Evolutionary conservation across 1,140 invertebrate genomes (phyloP).

Genomic region (Drosophila ercepeae): DNA sequence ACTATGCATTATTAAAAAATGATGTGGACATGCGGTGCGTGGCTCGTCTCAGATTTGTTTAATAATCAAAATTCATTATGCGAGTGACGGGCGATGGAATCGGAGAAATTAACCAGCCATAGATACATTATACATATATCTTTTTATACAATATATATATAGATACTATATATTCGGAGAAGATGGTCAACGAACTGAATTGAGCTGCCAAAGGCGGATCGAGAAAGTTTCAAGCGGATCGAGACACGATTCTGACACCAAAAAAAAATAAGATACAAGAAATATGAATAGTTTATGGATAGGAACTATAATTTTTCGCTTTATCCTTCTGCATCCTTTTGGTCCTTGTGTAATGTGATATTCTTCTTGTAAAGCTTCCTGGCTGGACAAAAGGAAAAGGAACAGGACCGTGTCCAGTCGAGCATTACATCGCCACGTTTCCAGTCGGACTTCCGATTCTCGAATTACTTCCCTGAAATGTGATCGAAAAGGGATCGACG

Average conservation of each 20-base stretch:
- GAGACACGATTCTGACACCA: conserved; percentile 68
- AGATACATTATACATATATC: conserved; percentile 25
- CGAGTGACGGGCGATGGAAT: conserved; percentile 33
- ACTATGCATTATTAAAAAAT: conserved; percentile 83
- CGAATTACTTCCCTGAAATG: conserved; percentile 64
- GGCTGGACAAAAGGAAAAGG: conserved; percentile 6
- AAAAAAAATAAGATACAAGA: conserved; percentile 8
- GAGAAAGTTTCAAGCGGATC: conserved; percentile 64
- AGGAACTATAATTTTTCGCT: not conserved
- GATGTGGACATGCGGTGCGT: conserved; percentile 72
- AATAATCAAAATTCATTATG: conserved; percentile 77
- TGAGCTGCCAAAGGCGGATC: conserved; percentile 56
- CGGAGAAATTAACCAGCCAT: conserved; percentile 76
- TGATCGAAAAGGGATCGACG: conserved; percentile 41
- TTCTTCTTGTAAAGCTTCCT: conserved; percentile 71
- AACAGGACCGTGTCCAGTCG: conserved; percentile 50
- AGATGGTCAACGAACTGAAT: conserved; percentile 77
- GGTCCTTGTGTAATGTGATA: conserved; percentile 57
- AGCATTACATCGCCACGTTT: conserved; percentile 69
- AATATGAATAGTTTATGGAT: not conserved
- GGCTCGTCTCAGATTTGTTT: conserved; percentile 72
- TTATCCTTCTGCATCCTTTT: conserved; percentile 14
- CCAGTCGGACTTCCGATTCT: conserved; percentile 72
- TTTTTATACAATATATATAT: not conserved
- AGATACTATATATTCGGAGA: conserved; percentile 30